phyloP scores from a whole-genome alignment of 1,140 invertebrate genomes.

The Neodiprion pinetum region DNA sequence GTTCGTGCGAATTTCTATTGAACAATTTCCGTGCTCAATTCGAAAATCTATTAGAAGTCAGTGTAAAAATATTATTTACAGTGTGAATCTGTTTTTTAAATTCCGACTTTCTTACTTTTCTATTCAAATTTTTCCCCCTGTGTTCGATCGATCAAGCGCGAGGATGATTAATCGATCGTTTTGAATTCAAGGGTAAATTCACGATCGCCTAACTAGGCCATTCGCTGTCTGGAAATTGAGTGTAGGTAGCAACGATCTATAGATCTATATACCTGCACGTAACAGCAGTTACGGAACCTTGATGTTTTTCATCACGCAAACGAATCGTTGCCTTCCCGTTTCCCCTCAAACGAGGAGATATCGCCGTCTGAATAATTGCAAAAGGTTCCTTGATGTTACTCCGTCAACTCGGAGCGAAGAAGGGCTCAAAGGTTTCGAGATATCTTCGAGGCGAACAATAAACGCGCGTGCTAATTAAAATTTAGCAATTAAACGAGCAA shows the following conservation, averaged over 20 bases:
- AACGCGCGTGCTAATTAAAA: neutral
- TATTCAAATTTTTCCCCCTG: neutral
- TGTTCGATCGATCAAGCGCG: neutral
- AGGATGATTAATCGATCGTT: neutral
- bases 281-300: neutral
- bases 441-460: neutral
- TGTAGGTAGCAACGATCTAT: neutral
- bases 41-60: no score
- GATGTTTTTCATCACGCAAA: neutral
- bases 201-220: neutral
- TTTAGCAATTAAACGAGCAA: no score
- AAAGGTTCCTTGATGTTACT: neutral
- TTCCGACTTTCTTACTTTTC: no score
- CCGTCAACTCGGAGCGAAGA: neutral
- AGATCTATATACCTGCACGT: neutral
- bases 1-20: no score
- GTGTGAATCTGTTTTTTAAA: no score
- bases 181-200: neutral
- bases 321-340: neutral
- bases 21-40: no score
- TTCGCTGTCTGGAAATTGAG: neutral
- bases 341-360: neutral
- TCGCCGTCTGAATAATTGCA: neutral
- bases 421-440: neutral
- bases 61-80: no score